These are phyloP conservation scores for Nannoperca australis DNA, from an alignment of 2,797 vertebrate species.

Conservation along the genomic window DNA sequence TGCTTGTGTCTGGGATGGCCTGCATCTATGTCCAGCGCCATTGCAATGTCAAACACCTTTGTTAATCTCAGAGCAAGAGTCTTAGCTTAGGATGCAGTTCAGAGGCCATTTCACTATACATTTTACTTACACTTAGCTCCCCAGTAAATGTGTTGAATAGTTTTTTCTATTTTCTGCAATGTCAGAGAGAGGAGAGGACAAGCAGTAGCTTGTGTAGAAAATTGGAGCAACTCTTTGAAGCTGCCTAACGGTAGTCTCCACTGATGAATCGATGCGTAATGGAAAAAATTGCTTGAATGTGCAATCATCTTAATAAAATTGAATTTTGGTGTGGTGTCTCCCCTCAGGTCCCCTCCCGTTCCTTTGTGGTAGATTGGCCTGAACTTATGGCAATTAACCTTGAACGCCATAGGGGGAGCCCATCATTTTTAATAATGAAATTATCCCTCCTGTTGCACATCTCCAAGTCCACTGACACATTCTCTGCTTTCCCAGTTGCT, in stretches of 20 bases:
- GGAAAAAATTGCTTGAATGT: conserved; percentile 68
- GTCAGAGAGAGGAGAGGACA: conserved; percentile 28
- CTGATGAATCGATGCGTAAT: conserved; percentile 61
- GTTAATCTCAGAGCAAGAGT: conserved; percentile 67
- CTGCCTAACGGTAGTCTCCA: conserved; percentile 37
- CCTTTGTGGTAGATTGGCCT: conserved; percentile 47
- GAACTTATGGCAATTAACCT: conserved; percentile 71
- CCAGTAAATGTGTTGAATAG: conserved; percentile 37
- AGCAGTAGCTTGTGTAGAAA: conserved; percentile 46
- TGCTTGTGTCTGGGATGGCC: conserved; percentile 75
- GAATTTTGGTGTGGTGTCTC: conserved; percentile 36
- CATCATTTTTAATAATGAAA: conserved; percentile 66
- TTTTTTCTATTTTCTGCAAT: conserved; percentile 44
- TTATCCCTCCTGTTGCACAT: conserved; percentile 63
- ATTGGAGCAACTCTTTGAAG: conserved; percentile 51
- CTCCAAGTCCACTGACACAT: conserved; percentile 33
- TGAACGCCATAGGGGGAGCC: conserved; percentile 53
- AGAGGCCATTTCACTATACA: conserved; percentile 48
- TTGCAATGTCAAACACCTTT: conserved; percentile 64
- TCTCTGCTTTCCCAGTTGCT: conserved; percentile 22
- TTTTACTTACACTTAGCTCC: conserved; percentile 32
- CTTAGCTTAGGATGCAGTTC: conserved; percentile 40
- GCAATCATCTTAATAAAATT: conserved; percentile 69
- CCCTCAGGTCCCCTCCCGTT: conserved; percentile 44
- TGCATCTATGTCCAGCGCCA: conserved; percentile 63